Conservation (phyloP, 2,797 vertebrate species). For the Pangasius krempfi region DNA sequence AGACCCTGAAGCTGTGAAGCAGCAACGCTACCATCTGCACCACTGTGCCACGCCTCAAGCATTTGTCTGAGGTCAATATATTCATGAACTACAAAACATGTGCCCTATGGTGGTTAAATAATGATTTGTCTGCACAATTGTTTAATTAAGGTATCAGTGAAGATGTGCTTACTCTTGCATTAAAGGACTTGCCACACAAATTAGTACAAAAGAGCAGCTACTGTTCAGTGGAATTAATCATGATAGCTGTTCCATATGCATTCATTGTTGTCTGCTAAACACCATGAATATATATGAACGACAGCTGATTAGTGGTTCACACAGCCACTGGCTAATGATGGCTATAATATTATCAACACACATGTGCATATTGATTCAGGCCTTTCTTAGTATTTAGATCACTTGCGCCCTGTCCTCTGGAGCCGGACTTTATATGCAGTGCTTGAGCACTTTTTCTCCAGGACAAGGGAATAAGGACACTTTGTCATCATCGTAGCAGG, state of each 20-base stretch:
- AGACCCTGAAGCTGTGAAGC: background rate
- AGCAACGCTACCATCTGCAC: background rate
- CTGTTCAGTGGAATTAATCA: slow-evolving; percentile 35
- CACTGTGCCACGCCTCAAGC: background rate
- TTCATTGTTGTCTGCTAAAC: slow-evolving; percentile 42
- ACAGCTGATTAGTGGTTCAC: slow-evolving; percentile 38
- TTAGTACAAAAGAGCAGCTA: slow-evolving; percentile 38
- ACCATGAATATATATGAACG: slow-evolving; percentile 49
- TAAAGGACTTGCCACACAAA: slow-evolving; percentile 42
- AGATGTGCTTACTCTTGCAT: slow-evolving; percentile 44
- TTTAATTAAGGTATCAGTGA: slow-evolving; percentile 40
- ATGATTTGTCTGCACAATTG: slow-evolving; percentile 39
- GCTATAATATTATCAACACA: slow-evolving; percentile 40
- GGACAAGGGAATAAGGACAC: slow-evolving; percentile 57
- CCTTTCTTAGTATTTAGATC: slow-evolving; percentile 40
- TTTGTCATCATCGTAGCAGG: slow-evolving; percentile 58
- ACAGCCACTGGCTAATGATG: slow-evolving; percentile 45
- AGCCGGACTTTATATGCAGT: slow-evolving; percentile 37
- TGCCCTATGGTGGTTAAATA: slow-evolving; percentile 34
- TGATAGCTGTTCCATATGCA: slow-evolving; percentile 47
- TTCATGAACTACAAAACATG: slow-evolving; percentile 32
- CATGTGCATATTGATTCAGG: slow-evolving; percentile 39
- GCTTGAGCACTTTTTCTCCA: slow-evolving; percentile 40
- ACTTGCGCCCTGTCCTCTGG: slow-evolving; percentile 16
- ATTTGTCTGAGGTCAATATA: slow-evolving; percentile 30